phyloP scores from a whole-genome alignment of 2,888 invertebrate species.

The Teinopalpus imperialis region DNA sequence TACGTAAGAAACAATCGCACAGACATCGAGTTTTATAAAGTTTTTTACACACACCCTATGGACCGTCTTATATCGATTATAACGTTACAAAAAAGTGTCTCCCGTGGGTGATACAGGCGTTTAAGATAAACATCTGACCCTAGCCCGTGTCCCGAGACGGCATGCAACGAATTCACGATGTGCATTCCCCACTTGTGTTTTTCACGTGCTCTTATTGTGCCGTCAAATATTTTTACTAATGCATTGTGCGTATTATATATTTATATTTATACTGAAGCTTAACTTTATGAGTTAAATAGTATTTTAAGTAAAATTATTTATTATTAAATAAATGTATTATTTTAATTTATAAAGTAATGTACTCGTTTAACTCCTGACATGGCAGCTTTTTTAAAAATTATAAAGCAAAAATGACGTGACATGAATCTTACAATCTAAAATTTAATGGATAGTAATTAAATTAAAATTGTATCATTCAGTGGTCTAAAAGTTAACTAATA shows the following conservation, averaged over 20 bases:
- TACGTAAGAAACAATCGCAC: not conserved
- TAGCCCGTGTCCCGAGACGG: constrained; percentile 60
- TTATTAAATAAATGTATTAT: too few species aligned
- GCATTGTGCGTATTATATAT: constrained; percentile 17
- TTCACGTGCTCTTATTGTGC: constrained; percentile 51
- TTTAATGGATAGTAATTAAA: too few species aligned
- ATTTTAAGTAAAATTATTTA: too few species aligned
- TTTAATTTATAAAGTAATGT: too few species aligned
- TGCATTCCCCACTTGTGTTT: constrained; percentile 59
- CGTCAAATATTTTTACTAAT: constrained; percentile 38
- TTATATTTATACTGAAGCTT: not conserved
- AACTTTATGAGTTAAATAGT: too few species aligned
- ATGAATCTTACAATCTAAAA: too few species aligned
- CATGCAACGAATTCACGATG: constrained; percentile 75
- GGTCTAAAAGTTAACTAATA: too few species aligned
- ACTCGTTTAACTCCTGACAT: too few species aligned
- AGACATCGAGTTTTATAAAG: constrained; percentile 16
- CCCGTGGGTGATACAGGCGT: constrained; percentile 78
- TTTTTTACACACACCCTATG: not conserved
- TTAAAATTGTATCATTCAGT: too few species aligned
- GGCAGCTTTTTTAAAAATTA: too few species aligned
- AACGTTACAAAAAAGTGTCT: constrained; percentile 78
- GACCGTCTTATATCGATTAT: constrained; percentile 61
- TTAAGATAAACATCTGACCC: constrained; percentile 80
- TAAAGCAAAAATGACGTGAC: too few species aligned